A percentile compares a stretch with the other conserved stretches of the same genome.
Evolutionary conservation across 2,113 vertebrate genomes (phyloP).

Genomic region (Brienomyrus brachyistius): DNA sequence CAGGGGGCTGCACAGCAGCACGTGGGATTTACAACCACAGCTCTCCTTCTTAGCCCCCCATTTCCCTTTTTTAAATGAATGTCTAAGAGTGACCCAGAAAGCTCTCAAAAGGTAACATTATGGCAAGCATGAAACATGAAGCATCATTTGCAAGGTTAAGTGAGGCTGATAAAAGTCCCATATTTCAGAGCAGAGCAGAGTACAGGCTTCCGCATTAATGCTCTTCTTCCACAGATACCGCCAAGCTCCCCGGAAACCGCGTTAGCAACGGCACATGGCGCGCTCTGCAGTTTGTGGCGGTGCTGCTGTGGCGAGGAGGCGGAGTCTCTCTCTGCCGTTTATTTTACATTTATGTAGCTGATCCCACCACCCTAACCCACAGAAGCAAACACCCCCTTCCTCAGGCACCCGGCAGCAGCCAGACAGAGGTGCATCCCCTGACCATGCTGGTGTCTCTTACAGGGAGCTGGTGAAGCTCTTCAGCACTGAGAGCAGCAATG

Average conservation of each 20-base stretch:
- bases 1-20: background rate
- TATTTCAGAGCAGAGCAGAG: background rate
- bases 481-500: constrained; percentile 48
- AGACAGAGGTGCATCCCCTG: background rate
- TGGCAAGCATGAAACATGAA: background rate
- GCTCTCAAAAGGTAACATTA: background rate
- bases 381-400: background rate
- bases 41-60: background rate
- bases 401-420: background rate
- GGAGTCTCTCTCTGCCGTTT: background rate
- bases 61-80: background rate
- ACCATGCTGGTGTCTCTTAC: constrained; percentile 27
- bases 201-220: background rate
- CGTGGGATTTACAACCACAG: background rate
- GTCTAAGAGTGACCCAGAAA: background rate
- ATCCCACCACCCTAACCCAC: background rate
- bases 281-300: background rate
- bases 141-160: constrained; percentile 6
- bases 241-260: background rate
- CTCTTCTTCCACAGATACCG: background rate
- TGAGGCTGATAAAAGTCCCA: background rate
- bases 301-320: background rate
- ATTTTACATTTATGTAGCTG: background rate
- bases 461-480: constrained; percentile 69
- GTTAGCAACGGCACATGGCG: background rate